Base-by-base conservation (phyloP, 2,113 vertebrate species). In the Arizona elegans region DNA sequence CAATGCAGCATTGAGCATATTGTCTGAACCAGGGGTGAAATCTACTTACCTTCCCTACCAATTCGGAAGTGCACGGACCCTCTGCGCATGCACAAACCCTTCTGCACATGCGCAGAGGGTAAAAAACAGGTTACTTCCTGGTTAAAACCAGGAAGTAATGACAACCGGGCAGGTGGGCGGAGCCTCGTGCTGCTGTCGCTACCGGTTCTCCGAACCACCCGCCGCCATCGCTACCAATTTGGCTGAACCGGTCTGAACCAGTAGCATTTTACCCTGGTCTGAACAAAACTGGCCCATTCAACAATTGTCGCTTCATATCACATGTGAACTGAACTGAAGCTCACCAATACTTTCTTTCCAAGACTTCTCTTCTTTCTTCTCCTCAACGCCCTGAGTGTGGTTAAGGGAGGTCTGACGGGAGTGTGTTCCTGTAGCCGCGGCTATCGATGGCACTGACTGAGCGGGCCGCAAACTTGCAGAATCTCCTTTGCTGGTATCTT, bases 271-370 rank as follows among this genome's bases (percentile, higher is more conserved):
- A 47, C 43, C 43, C 43, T 1, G 43, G 65, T 33, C n/a, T 75
- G 65, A 33, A 75, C 13, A 33, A 33, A 75, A 75, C n/a, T 75
- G 65, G 65, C 65, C 6, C 2, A 75, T 75, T 75, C 13, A 33
- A 38, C 70, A 19, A 81, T 8, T 38, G 33, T 19, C 0, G 6
- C n/a, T 81, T 38, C 15, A 8, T 3, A 38, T 19, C 70, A 19
- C n/a, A 19, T 38, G 8, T 38, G 70, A 81, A 38, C 50, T 52
- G 50, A 52, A 52, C 3, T 2, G 33, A 62, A 88, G 50, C 98
- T 97, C 94, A 98, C 98, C 98, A 91, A 97, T 95, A 94, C 98
- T 98, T 55, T 98, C 98, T 94, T 98, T 98, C 97, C 98, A 98
- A 47, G 96, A 88, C 93, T 97, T 97, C 70, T 98, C 98, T 10